These are phyloP conservation scores for Ictalurus furcatus DNA, from an alignment of 2,113 vertebrate genomes.

Conservation along the genomic window DNA sequence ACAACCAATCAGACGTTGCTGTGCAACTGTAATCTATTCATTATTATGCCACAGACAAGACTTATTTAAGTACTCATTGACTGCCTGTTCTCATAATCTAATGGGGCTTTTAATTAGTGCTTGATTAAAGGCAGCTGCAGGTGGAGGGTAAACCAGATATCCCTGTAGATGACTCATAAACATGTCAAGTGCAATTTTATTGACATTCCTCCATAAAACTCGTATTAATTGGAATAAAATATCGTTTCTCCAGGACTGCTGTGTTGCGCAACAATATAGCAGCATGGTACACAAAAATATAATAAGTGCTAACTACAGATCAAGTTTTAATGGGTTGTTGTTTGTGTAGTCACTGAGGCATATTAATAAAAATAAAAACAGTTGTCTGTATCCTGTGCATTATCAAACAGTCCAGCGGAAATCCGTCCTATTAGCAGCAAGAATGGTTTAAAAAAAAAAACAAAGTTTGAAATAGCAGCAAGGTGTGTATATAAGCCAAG, in stretches of 20 bases:
- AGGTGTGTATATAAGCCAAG: background rate
- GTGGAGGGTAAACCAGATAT: background rate
- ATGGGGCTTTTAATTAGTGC: background rate
- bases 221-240: background rate
- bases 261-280: background rate
- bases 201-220: background rate
- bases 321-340: background rate
- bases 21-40: background rate
- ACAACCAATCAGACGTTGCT: background rate
- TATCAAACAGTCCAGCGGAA: background rate
- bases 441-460: background rate
- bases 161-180: background rate
- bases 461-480: background rate
- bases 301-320: background rate
- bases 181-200: constrained; percentile 4
- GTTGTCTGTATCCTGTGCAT: background rate
- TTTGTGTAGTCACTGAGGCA: background rate
- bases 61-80: background rate
- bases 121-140: background rate
- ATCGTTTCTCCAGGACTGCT: background rate
- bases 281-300: background rate
- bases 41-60: constrained; percentile 9
- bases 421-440: background rate
- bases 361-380: background rate
- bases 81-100: constrained; percentile 5